Percentiles rank a stretch among this genome's conserved stretches.
Conservation (phyloP, 2,797 vertebrate species). For the Saxicola maurus region DNA sequence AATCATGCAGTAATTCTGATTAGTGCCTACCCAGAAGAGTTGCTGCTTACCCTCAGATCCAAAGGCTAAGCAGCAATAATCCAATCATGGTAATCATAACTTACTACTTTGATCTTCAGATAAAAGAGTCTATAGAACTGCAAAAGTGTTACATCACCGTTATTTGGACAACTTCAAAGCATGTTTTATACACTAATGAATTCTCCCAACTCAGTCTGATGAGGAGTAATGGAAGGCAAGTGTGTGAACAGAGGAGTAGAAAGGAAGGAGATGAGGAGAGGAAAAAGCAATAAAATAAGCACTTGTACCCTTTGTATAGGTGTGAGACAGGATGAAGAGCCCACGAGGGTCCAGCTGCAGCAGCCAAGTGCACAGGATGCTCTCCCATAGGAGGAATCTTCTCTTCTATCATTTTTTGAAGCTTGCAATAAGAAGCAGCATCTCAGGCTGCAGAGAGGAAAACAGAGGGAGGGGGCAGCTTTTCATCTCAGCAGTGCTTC, state of each 20-base stretch:
- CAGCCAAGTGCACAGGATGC: neutral
- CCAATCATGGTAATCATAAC: conserved; percentile 41
- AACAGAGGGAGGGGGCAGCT: neutral
- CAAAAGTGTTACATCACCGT: conserved; percentile 40
- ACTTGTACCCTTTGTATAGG: neutral
- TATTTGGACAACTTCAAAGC: conserved; percentile 51
- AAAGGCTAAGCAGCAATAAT: conserved; percentile 53
- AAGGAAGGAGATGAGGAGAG: neutral
- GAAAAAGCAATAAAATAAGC: neutral
- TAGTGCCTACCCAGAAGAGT: conserved; percentile 18
- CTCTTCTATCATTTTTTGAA: neutral
- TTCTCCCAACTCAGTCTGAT: conserved; percentile 9
- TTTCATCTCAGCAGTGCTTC: neutral
- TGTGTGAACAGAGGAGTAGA: neutral
- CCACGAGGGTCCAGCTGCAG: neutral
- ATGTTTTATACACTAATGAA: conserved; percentile 33
- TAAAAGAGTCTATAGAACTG: conserved; percentile 54
- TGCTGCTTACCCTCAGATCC: conserved; percentile 43
- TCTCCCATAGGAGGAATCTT: neutral
- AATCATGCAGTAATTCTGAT: conserved; percentile 12
- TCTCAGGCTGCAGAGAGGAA: neutral
- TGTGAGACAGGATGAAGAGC: neutral
- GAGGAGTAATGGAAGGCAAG: neutral
- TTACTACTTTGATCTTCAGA: conserved; percentile 55
- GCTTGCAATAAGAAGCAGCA: neutral